A percentile compares a stretch with the other conserved stretches of the same genome.
Evolutionary conservation across 2,797 vertebrate genomes (phyloP).

Genomic region (Xiphophorus birchmanni): DNA sequence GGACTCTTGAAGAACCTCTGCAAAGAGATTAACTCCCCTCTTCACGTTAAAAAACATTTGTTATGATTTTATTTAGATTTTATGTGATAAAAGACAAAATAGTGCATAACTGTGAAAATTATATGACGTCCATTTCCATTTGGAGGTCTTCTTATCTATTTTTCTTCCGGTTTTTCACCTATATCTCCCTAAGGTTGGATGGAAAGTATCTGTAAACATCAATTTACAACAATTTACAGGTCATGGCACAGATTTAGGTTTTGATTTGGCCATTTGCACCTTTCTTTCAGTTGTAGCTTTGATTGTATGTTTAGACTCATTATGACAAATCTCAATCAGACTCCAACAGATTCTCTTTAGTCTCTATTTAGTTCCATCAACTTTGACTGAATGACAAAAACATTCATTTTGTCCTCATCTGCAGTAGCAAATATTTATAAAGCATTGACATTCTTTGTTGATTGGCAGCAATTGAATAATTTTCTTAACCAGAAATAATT

Average conservation of each 20-base stretch:
- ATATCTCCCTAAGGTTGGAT: background rate
- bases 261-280: background rate
- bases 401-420: background rate
- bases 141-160: background rate
- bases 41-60: background rate
- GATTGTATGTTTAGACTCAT: background rate
- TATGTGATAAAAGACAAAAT: background rate
- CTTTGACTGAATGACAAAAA: background rate
- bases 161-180: background rate
- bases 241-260: background rate
- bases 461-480: background rate
- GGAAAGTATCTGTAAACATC: background rate
- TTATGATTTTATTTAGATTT: background rate
- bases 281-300: background rate
- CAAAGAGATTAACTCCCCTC: background rate
- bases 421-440: background rate
- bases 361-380: background rate
- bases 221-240: background rate
- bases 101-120: background rate
- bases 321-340: background rate
- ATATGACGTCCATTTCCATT: background rate
- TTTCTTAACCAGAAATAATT: background rate
- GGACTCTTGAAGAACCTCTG: conserved; percentile 20
- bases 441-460: background rate
- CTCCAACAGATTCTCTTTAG: background rate